Percentiles rank a stretch among this genome's conserved stretches.
Evolutionary conservation across 1,140 invertebrate species (phyloP).

Genomic region (Drosophila guanche): DNA sequence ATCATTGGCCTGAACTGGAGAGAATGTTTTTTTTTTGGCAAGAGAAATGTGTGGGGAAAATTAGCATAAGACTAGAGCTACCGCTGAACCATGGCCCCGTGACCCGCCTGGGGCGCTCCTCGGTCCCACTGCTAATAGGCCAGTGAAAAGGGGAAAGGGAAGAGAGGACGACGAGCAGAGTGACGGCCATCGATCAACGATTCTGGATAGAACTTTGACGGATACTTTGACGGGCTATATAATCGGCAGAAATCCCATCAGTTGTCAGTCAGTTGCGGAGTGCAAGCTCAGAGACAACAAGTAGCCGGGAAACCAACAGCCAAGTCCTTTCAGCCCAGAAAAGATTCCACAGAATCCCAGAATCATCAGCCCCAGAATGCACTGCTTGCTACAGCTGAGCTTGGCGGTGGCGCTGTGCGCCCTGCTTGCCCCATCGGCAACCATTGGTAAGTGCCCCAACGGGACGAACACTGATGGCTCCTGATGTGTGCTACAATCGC

Average conservation of each 20-base stretch:
- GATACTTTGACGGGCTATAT: constrained; percentile 54
- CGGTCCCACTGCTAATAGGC: constrained; percentile 41
- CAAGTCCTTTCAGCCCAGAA: constrained; percentile 1
- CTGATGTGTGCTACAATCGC: no score
- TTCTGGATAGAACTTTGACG: constrained; percentile 28
- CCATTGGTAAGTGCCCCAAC: constrained; percentile 46
- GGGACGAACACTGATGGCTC: no score
- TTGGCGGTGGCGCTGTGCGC: constrained; percentile 64
- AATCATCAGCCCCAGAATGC: constrained; percentile 40
- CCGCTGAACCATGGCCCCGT: constrained; percentile 45
- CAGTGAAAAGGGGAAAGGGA: not conserved
- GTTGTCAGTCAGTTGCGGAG: constrained; percentile 72
- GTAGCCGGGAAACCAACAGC: constrained; percentile 13
- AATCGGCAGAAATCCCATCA: constrained; percentile 44
- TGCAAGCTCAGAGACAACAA: constrained; percentile 66
- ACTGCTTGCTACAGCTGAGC: constrained; percentile 46
- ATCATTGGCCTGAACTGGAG: constrained; percentile 36
- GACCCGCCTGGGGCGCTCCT: constrained; percentile 57
- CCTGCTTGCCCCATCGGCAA: constrained; percentile 35
- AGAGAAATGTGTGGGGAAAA: constrained; percentile 38
- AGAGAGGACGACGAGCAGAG: not conserved
- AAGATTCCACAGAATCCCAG: not conserved
- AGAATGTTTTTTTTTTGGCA: constrained; percentile 43
- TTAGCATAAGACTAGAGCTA: constrained; percentile 61
- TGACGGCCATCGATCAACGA: constrained; percentile 58